Evolutionary conservation across 2,797 vertebrate genomes (phyloP).

Genomic region (Pipistrellus kuhlii): DNA sequence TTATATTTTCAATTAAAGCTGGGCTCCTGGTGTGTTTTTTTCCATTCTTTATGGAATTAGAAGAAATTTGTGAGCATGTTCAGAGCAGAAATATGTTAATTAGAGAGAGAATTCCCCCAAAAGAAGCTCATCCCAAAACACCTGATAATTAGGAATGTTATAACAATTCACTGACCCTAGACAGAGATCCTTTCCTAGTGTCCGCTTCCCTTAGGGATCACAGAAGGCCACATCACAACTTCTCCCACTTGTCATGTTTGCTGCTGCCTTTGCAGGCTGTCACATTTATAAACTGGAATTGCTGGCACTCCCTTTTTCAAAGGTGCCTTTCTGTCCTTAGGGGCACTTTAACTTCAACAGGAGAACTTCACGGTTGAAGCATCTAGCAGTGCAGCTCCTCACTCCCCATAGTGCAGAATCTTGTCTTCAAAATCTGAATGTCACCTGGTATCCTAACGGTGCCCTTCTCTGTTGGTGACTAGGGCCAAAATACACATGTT

Average conservation of each 20-base stretch:
- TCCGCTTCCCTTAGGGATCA: constrained; percentile 19
- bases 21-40: constrained; percentile 27
- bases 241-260: constrained; percentile 31
- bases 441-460: neutral
- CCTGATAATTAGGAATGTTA: constrained; percentile 60
- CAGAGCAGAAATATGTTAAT: constrained; percentile 63
- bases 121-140: neutral
- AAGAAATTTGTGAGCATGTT: constrained; percentile 64
- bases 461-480: neutral
- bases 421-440: neutral
- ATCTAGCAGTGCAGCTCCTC: neutral
- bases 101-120: constrained; percentile 58
- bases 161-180: constrained; percentile 27
- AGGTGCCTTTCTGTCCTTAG: neutral
- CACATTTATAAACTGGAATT: constrained; percentile 2
- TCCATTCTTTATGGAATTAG: constrained; percentile 67
- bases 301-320: neutral
- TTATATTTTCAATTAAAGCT: constrained; percentile 74
- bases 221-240: neutral
- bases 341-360: neutral
- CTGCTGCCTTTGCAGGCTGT: constrained; percentile 37
- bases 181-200: neutral
- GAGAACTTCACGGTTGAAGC: neutral
- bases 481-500: neutral
- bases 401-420: neutral